phyloP scores from a whole-genome alignment of 2,888 invertebrate species.

The Odontomyia ornata region DNA sequence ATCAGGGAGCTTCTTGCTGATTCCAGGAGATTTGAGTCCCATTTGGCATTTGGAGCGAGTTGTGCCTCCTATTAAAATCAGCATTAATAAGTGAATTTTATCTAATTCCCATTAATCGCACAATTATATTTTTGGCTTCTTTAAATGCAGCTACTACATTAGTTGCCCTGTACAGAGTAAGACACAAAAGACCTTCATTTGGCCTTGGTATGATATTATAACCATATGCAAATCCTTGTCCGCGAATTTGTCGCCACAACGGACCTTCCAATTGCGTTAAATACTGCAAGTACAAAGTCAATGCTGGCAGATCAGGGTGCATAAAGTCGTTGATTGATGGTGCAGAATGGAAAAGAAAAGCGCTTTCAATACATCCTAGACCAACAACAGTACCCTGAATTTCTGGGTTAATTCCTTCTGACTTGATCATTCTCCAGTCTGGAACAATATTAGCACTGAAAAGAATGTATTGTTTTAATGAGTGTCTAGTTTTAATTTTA shows the following conservation, averaged over 20 bases:
- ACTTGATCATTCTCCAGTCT: conserved; percentile 56
- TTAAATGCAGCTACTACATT: conserved; percentile 82
- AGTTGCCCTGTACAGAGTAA: conserved; percentile 79
- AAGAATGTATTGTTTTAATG: no score
- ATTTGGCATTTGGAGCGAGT: conserved; percentile 60
- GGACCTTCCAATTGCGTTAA: conserved; percentile 75
- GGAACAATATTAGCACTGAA: conserved; percentile 47
- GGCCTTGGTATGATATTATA: conserved; percentile 73
- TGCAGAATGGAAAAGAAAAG: conserved; percentile 74
- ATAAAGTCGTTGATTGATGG: conserved; percentile 73
- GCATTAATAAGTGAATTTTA: conserved; percentile 37
- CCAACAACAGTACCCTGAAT: conserved; percentile 75
- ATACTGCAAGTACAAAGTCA: conserved; percentile 84
- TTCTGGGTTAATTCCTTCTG: conserved; percentile 58
- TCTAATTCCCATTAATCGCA: conserved; percentile 56
- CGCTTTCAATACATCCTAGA: conserved; percentile 83
- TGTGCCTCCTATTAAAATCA: conserved; percentile 45
- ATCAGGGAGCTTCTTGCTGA: conserved; percentile 88
- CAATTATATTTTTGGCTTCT: conserved; percentile 78
- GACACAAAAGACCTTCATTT: conserved; percentile 76
- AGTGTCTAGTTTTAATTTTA: no score
- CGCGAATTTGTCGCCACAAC: conserved; percentile 87
- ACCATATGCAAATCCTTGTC: conserved; percentile 84
- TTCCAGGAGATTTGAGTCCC: conserved; percentile 79
- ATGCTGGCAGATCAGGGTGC: conserved; percentile 74